phyloP scores from a whole-genome alignment of 2,113 vertebrate species.

The Coracopsis vasa region DNA sequence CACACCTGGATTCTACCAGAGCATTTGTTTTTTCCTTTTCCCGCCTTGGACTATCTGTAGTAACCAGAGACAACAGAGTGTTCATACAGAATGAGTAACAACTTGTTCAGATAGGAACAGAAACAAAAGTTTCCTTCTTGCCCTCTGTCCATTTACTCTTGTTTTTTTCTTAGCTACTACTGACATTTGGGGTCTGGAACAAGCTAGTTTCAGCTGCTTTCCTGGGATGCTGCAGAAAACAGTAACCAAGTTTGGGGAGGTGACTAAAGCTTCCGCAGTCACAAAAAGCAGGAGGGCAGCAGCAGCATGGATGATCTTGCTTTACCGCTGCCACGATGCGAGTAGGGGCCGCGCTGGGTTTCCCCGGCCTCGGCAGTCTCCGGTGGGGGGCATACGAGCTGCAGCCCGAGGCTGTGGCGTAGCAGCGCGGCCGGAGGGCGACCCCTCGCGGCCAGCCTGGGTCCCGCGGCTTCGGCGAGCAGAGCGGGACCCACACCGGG shows the following conservation, averaged over 20 bases:
- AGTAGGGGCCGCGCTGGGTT: neutral
- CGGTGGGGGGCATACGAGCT: neutral
- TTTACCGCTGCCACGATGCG: neutral
- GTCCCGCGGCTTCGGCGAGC: neutral
- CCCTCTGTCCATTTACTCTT: neutral
- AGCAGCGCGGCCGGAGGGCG: neutral
- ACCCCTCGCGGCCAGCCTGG: neutral
- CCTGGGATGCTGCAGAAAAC: neutral
- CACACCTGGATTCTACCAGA: neutral
- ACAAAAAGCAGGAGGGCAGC: neutral
- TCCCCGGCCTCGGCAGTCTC: neutral
- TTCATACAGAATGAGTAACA: neutral
- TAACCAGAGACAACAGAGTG: neutral
- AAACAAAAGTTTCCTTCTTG: neutral
- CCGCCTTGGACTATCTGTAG: neutral
- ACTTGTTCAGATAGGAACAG: neutral
- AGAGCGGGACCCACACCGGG: too few relatives aligned
- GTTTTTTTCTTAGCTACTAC: neutral
- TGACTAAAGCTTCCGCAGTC: neutral
- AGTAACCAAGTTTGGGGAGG: fast-evolving
- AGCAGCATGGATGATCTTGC: neutral
- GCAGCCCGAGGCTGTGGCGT: neutral
- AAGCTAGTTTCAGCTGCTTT: neutral
- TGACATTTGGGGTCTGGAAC: neutral
- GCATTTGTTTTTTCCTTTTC: neutral